These are phyloP conservation scores for Galeruca laticollis DNA, from an alignment of 2,888 invertebrate genomes.

Conservation along the genomic window DNA sequence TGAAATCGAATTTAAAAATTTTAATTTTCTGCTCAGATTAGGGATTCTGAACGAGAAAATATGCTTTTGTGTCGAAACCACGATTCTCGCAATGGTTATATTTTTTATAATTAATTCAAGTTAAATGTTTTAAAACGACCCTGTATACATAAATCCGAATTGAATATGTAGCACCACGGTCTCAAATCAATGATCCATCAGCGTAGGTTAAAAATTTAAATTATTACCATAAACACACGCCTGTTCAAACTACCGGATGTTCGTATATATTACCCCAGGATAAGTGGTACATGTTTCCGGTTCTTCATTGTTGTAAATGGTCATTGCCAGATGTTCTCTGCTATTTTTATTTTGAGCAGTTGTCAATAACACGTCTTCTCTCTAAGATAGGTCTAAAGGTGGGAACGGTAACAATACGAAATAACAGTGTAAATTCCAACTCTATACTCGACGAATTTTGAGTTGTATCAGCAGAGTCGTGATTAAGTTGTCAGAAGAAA, in stretches of 20 bases:
- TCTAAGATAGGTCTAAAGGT: background rate
- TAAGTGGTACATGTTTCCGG: conserved; percentile 53
- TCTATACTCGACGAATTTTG: background rate
- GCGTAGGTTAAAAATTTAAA: background rate
- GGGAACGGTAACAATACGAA: background rate
- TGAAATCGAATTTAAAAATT: too few species aligned
- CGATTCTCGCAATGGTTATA: too few species aligned
- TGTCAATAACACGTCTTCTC: conserved; percentile 35
- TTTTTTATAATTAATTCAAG: too few species aligned
- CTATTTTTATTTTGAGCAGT: conserved; percentile 34
- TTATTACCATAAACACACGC: background rate
- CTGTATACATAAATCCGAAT: background rate
- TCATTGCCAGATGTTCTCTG: conserved; percentile 55
- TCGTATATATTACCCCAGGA: conserved; percentile 27
- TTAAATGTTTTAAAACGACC: too few species aligned
- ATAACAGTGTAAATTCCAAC: background rate
- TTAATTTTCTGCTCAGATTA: too few species aligned
- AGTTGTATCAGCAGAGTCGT: conserved; percentile 1
- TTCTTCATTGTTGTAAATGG: conserved; percentile 55
- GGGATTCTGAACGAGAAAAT: too few species aligned
- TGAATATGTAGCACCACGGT: background rate
- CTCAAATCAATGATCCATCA: background rate
- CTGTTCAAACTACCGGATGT: conserved; percentile 37
- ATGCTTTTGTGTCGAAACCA: too few species aligned
- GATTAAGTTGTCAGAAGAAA: conserved; percentile 4